A percentile compares a stretch with the other conserved stretches of the same genome.
Conservation (phyloP, 2,888 invertebrate species). For the Nephrotoma guestfalica region DNA sequence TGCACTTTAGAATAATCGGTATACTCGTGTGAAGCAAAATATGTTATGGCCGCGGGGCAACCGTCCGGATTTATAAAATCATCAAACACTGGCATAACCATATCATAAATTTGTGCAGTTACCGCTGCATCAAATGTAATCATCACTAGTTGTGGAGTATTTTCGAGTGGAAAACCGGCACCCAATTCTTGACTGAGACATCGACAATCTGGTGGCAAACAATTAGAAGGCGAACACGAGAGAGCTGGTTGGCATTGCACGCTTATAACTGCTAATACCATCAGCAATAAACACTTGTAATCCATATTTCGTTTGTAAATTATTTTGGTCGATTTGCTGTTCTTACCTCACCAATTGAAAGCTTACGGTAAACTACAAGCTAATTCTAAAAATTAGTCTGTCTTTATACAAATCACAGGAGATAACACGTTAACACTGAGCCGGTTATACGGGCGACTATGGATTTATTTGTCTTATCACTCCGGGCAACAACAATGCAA, state of each 20-base stretch:
- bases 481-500: neutral
- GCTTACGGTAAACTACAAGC: neutral
- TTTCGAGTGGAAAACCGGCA: conserved; percentile 16
- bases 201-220: conserved; percentile 21
- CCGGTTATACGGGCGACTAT: neutral
- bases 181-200: conserved; percentile 22
- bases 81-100: conserved; percentile 38
- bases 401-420: neutral
- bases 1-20: conserved; percentile 48
- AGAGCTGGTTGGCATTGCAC: neutral
- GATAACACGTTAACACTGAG: neutral
- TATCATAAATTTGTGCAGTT: conserved; percentile 37
- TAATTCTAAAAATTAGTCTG: neutral
- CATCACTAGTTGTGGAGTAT: conserved; percentile 38
- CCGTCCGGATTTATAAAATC: conserved; percentile 46
- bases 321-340: neutral
- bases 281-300: neutral
- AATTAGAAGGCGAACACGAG: neutral
- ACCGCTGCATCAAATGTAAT: conserved; percentile 54
- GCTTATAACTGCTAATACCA: neutral
- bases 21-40: conserved; percentile 59
- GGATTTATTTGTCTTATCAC: neutral
- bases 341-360: neutral
- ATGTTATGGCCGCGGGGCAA: conserved; percentile 46
- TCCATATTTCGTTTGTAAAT: neutral